Evolutionary conservation across 2,113 vertebrate species (phyloP).

Genomic region (Thalassarche chlororhynchos): DNA sequence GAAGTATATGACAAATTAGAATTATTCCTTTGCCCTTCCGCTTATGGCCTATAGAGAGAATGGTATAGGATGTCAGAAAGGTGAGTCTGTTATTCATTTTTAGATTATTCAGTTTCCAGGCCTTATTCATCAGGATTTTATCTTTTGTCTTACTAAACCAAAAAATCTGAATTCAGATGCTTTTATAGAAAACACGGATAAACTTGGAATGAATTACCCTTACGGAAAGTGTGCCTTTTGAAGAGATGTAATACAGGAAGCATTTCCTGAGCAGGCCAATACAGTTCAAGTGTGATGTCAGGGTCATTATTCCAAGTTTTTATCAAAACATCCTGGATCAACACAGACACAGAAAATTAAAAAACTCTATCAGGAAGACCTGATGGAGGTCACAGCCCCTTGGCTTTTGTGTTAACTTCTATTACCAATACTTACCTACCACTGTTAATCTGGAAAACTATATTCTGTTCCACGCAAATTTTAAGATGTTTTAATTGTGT

Average conservation of each 20-base stretch:
- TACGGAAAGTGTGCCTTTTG: neutral
- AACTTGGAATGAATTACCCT: neutral
- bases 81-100: neutral
- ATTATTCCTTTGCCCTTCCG: neutral
- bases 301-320: neutral
- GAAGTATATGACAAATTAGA: neutral
- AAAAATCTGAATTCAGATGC: neutral
- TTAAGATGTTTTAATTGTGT: neutral
- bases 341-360: neutral
- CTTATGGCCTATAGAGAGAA: neutral
- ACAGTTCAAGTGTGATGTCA: neutral
- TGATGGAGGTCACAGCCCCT: neutral
- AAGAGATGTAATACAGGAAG: neutral
- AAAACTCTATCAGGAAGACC: neutral
- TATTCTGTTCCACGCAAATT: neutral
- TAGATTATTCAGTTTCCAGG: neutral
- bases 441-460: neutral
- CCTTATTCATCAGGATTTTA: neutral
- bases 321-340: constrained; percentile 53
- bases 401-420: neutral
- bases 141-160: neutral
- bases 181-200: neutral
- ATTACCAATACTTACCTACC: neutral
- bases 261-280: neutral
- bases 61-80: neutral